Evolutionary conservation across 2,888 invertebrate genomes (phyloP).

Genomic region (Ariolimax columbianus): DNA sequence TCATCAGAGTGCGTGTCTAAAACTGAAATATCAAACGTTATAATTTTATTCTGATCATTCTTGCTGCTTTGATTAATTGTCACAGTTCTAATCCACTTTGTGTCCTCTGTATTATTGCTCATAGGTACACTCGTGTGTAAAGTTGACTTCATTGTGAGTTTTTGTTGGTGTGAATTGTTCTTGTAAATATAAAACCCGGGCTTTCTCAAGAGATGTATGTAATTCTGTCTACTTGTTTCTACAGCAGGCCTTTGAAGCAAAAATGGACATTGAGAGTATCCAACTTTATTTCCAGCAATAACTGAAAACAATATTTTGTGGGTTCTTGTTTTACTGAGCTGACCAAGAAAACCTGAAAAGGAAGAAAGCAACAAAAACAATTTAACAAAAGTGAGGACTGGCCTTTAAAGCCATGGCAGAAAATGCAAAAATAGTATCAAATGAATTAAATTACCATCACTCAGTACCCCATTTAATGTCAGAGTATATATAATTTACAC

Average conservation of each 20-base stretch:
- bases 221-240: neutral
- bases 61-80: conserved; percentile 35
- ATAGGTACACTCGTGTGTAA: neutral
- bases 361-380: neutral
- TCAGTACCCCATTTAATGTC: neutral
- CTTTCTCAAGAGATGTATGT: neutral
- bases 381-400: too few species aligned
- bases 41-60: conserved; percentile 11
- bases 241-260: neutral
- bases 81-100: conserved; percentile 23
- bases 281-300: neutral
- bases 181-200: neutral
- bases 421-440: too few species aligned
- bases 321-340: neutral
- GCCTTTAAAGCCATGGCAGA: too few species aligned
- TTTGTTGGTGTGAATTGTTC: neutral
- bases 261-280: neutral
- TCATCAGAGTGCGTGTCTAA: conserved; percentile 51
- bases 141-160: neutral
- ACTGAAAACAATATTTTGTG: neutral
- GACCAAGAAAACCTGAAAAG: conserved; percentile 8
- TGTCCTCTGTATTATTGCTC: neutral
- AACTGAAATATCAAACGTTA: conserved; percentile 46
- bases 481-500: too few species aligned
- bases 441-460: too few species aligned